Conservation (phyloP, 2,797 vertebrate genomes). For the Natrix natrix region DNA sequence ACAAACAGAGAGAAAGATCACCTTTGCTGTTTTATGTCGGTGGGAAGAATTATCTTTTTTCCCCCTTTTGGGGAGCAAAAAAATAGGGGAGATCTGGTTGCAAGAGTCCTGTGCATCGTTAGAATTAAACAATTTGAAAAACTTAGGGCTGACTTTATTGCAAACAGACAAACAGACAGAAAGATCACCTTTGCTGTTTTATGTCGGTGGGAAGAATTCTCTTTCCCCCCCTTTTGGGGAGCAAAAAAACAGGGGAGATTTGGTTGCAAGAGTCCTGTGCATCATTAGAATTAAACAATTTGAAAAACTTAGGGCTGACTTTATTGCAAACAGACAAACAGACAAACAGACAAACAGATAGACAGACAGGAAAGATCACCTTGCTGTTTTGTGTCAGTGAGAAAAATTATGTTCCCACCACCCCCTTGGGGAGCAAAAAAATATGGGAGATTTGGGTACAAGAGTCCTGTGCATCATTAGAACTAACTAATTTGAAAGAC, state of each 20-base stretch:
- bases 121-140: neutral
- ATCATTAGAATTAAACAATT: neutral
- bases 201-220: no score
- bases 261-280: no score
- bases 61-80: no score
- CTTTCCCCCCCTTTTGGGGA: neutral
- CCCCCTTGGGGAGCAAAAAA: neutral
- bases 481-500: neutral
- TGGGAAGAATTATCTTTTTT: no score
- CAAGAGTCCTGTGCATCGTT: neutral
- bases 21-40: neutral
- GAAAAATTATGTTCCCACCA: accelerated
- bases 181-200: no score
- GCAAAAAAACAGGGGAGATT: neutral
- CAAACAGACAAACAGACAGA: neutral
- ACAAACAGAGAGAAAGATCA: neutral
- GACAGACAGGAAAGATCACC: no score
- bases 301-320: neutral
- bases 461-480: neutral
- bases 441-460: neutral
- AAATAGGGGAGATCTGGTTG: neutral
- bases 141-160: neutral
- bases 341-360: neutral
- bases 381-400: neutral
- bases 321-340: neutral